phyloP scores from a whole-genome alignment of 2,888 invertebrate species.

The Caenorhabditis angaria region DNA sequence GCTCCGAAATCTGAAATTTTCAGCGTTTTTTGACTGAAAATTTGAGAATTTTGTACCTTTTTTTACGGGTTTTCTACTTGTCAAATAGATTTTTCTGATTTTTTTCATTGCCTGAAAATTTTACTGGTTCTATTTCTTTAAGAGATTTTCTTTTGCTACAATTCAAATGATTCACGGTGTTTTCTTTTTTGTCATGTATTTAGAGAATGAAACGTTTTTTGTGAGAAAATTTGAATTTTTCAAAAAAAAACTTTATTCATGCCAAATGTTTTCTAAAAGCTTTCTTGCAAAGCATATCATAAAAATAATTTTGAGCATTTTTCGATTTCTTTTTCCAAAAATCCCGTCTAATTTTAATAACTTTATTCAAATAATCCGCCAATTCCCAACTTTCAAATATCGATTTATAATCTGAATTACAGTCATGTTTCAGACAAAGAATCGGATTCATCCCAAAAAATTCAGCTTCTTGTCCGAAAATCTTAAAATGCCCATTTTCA shows the following conservation, averaged over 20 bases:
- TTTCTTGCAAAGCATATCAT: too few species aligned
- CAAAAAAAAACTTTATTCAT: neutral
- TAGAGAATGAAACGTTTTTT: neutral
- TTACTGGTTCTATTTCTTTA: neutral
- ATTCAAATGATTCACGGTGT: neutral
- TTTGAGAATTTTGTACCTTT: neutral
- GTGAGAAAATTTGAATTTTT: neutral
- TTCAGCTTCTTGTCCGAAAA: too few species aligned
- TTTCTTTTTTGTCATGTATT: neutral
- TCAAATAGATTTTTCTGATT: conserved; percentile 2
- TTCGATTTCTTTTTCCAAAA: too few species aligned
- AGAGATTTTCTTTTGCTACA: neutral
- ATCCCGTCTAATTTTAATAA: too few species aligned
- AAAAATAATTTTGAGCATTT: too few species aligned
- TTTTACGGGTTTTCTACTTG: neutral
- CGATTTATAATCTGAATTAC: too few species aligned
- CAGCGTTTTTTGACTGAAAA: neutral
- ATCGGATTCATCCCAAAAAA: too few species aligned
- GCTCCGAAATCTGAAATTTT: neutral
- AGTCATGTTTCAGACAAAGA: too few species aligned
- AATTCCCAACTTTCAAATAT: too few species aligned
- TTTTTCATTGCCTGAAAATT: neutral
- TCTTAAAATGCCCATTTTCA: too few species aligned
- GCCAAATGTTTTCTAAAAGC: neutral
- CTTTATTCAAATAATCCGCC: too few species aligned